A percentile compares a stretch with the other conserved stretches of the same genome.
Evolutionary conservation across 2,888 invertebrate species (phyloP).

Genomic region (Amphipoea oculea): DNA sequence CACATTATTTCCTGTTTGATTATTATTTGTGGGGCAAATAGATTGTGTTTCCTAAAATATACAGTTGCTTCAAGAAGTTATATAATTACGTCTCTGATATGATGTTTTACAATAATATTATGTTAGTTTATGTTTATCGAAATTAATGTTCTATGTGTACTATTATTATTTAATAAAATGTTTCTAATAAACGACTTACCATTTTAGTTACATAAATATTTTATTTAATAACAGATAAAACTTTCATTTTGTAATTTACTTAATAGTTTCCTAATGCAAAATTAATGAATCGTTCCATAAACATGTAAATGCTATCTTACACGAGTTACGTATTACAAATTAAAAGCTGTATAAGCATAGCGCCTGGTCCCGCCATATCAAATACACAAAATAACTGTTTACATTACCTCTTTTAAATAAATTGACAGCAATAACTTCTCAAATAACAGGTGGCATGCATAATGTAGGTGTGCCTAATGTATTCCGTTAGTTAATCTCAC

Average conservation of each 20-base stretch:
- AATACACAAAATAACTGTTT: conserved; percentile 40
- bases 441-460: conserved; percentile 59
- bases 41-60: conserved; percentile 15
- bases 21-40: conserved; percentile 38
- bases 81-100: background rate
- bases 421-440: conserved; percentile 54
- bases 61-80: conserved; percentile 14
- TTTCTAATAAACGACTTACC: conserved; percentile 15
- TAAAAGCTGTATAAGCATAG: conserved; percentile 27
- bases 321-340: conserved; percentile 43
- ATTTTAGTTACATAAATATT: conserved; percentile 19
- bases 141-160: conserved; percentile 5
- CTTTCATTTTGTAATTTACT: conserved; percentile 16
- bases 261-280: conserved; percentile 23
- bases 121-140: background rate
- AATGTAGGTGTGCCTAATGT: conserved; percentile 57
- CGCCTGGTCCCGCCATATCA: conserved; percentile 7
- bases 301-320: conserved; percentile 41
- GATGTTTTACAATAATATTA: conserved; percentile 7
- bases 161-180: conserved; percentile 10
- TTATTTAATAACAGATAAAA: conserved; percentile 14
- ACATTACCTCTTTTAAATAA: conserved; percentile 49
- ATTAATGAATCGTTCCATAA: conserved; percentile 33
- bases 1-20: conserved; percentile 59
- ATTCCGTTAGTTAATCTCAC: conserved; percentile 62